Evolutionary conservation across 1,140 invertebrate genomes (phyloP), one percentile per base, ranked within the genome.

Genomic region (Trinorchestia longiramus): DNA sequence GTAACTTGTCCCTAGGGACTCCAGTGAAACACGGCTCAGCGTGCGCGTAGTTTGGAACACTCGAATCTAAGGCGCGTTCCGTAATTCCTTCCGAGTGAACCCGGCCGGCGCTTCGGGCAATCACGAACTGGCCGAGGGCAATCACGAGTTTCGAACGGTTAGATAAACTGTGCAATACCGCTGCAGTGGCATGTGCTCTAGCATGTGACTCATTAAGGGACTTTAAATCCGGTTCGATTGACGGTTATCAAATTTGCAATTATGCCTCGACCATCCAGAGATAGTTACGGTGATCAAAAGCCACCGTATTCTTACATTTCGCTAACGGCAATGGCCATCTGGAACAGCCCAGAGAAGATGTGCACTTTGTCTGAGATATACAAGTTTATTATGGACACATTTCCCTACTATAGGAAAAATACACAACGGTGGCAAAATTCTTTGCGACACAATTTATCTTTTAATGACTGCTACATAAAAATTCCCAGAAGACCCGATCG

Each of bases 261-360:
- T 95, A 99, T 99, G 99, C 99, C 99, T 97, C 98, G 99, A 97
- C 99, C 99, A 91, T 98, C 98, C 97, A 98, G 99, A 97, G 99
- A 99, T 97, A 98, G 98, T 40, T 99, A 99, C 97, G 99, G 99
- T 97, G 99, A 99, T 97, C 98, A 99, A 97, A 99, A 99, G 97
- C 99, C 99, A 62, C 99, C 99, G 0, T 99, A 99, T 97, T 99
- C 99, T 0, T 99, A 99, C 97, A 99, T 99, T 96, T 99, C 99
- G 0, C 97, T 99, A 91, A 99, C 99, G 40, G 99, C 99, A 41
- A 99, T 99, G 99, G 99, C 99, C 23, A 99, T 99, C 96, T 99
- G 99, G 98, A 98, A 98, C 96, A 99, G 98, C 0, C 98, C 98
- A 42, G 99, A 99, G 97, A 99, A 99, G 97, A 99, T 99, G 99